Evolutionary conservation across 2,113 vertebrate genomes (phyloP), one percentile per base, ranked within the genome.

Genomic region (Sturnus vulgaris): DNA sequence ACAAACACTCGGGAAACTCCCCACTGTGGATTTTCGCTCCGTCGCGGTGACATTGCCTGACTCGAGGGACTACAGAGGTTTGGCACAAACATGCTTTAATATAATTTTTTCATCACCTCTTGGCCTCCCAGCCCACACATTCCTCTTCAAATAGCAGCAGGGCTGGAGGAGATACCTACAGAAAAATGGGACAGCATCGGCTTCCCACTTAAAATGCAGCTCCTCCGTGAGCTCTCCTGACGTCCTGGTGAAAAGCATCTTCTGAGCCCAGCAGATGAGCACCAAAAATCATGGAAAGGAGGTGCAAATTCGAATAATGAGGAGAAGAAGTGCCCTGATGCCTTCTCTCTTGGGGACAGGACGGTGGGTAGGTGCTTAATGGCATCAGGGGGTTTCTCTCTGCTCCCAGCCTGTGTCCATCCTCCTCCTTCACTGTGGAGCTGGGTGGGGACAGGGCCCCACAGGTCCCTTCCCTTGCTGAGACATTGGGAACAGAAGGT

Each of bases 101-200:
- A 4, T 20, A n/a, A 63, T 44, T 92, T 81, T 88, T 47, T 39
- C 56, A 90, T 52, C 52, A 59, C 42, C 30, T 59, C 55, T 69
- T 47, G 59, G 53, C 46, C 71, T 64, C 30, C 4, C 35, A 82
- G 33, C 71, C 46, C 46, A 40, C 23, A 10, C 5, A 1, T 22
- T 28, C 19, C 3, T 5, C 11, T 69, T 65, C 40, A 35, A 53
- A 42, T 2, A 65, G 33, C 80, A 65, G 66, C n/a, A 40, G 50
- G 42, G n/a, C 52, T 70, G 69, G 60, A 88, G 61, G 56, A 78
- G 40, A 56, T 60, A 18, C 39, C 83, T 23, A 6, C n/a, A 53
- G 24, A 28, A n/a, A 80, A 46, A 15, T 1, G n/a, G 65, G 49
- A 37, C 31, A 24, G 7, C 39, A 2, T 7, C 57, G 0, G 0